Evolutionary conservation across 1,140 invertebrate genomes (phyloP).

Genomic region (Trichonephila clavata): DNA sequence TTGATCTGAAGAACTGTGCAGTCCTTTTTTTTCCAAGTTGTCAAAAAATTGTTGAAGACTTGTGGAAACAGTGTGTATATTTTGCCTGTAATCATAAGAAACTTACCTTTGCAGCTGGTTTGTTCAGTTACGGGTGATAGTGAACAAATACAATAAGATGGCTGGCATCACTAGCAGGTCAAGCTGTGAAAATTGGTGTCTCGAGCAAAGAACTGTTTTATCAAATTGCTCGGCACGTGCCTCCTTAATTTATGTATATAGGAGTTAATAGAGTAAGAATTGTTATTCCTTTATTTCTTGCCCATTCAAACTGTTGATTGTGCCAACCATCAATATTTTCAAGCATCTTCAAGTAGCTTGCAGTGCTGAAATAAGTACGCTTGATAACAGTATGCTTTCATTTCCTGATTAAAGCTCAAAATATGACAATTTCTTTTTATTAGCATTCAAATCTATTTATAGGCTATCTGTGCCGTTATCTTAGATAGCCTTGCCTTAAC

Average conservation of each 20-base stretch:
- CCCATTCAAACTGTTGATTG: constrained; percentile 66
- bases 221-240: constrained; percentile 58
- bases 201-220: constrained; percentile 40
- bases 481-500: constrained; percentile 72
- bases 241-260: constrained; percentile 56
- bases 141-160: constrained; percentile 24
- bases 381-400: constrained; percentile 56
- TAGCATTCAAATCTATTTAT: constrained; percentile 33
- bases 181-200: constrained; percentile 43
- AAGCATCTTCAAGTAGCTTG: constrained; percentile 53
- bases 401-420: constrained; percentile 68
- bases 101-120: constrained; percentile 48
- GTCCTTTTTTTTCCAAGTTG: too few relatives aligned
- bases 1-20: constrained; percentile 4
- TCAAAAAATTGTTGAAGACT: too few relatives aligned
- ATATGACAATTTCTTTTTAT: constrained; percentile 47
- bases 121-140: constrained; percentile 69
- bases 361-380: constrained; percentile 57
- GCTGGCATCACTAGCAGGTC: neutral
- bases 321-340: constrained; percentile 62
- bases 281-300: constrained; percentile 53
- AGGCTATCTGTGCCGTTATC: constrained; percentile 55
- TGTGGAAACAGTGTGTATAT: neutral
- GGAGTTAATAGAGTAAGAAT: constrained; percentile 28
- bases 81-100: neutral